phyloP scores from a whole-genome alignment of 2,113 vertebrate genomes.

The Podiceps cristatus region DNA sequence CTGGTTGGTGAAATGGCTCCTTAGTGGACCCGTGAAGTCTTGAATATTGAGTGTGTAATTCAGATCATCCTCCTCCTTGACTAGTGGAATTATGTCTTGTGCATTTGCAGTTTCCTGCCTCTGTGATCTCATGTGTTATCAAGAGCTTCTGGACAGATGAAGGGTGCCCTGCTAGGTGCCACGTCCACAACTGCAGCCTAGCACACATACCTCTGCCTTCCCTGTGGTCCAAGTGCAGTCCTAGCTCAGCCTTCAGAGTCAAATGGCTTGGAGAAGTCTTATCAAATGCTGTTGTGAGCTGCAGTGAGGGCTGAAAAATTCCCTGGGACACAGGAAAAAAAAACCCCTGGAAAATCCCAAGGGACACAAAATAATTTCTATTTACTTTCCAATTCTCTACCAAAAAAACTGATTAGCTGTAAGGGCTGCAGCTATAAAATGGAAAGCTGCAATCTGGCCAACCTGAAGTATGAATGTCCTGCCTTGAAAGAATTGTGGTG shows the following conservation, averaged over 20 bases:
- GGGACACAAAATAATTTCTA: neutral
- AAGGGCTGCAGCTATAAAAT: neutral
- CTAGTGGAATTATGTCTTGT: neutral
- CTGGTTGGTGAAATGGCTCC: neutral
- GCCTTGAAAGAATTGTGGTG: neutral
- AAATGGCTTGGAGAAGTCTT: neutral
- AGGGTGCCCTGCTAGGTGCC: neutral
- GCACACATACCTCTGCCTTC: neutral
- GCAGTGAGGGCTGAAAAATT: neutral
- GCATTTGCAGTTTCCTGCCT: neutral
- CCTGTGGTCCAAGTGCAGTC: neutral
- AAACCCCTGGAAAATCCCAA: neutral
- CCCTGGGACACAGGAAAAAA: neutral
- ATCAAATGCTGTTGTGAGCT: neutral
- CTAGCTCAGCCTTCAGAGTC: neutral
- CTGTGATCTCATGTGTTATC: neutral
- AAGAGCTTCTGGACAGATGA: neutral
- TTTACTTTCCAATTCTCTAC: neutral
- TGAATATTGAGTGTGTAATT: neutral
- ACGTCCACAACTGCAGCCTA: neutral
- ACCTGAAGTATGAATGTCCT: neutral
- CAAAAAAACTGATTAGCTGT: neutral
- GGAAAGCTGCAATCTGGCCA: neutral
- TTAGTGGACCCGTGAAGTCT: rapidly evolving
- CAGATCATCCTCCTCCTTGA: neutral